Base-by-base conservation (phyloP, 2,113 vertebrate genomes). In the Euleptes europaea region DNA sequence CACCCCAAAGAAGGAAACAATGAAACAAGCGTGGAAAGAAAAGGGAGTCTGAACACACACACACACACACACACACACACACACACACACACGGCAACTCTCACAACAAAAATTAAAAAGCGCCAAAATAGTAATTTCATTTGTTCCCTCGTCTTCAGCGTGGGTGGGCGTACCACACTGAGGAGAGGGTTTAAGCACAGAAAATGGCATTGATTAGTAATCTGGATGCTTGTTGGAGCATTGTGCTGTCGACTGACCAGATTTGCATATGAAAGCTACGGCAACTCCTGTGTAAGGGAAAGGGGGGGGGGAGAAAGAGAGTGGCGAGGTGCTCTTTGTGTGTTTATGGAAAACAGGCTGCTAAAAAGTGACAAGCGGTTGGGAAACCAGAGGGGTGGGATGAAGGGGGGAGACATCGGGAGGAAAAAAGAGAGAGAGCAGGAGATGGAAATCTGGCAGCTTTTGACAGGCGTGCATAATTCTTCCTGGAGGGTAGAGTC, bases 181-280 rank as follows among this genome's bases (percentile, higher is more conserved):
- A 70, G 35, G 3, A 15, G 19, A 10, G 57, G 23, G 12, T 67
- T 66, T 86, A 88, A 90, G 78, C 90, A 87, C 83, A 85, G 80
- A 86, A 90, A 90, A 90, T 79, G 71, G 86, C 86, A 85, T 82
- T 86, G 90, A 95, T 90, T 91, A 90, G 38, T 72, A 90, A 89
- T 91, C 71, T 93, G 78, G 81, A 51, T 90, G 90, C 89, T 63
- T 93, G 86, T 90, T 92, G 92, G 89, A 93, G 91, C 66, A 91
- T 73, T 93, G 80, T 86, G 33, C 49, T 93, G 70, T 87, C 92
- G 88, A 92, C 86, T 90, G 86, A 84, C 57, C 82, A 38, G 76
- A 92, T 94, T 95, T 94, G 78, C 92, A 92, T 91, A 86, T 89
- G 42, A 94, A 95, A 94, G 88, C 74, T 71, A 69, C 85, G 90